These are phyloP conservation scores for Chironomus striatipennis DNA, from an alignment of 1,140 invertebrate genomes.

Conservation along the genomic window DNA sequence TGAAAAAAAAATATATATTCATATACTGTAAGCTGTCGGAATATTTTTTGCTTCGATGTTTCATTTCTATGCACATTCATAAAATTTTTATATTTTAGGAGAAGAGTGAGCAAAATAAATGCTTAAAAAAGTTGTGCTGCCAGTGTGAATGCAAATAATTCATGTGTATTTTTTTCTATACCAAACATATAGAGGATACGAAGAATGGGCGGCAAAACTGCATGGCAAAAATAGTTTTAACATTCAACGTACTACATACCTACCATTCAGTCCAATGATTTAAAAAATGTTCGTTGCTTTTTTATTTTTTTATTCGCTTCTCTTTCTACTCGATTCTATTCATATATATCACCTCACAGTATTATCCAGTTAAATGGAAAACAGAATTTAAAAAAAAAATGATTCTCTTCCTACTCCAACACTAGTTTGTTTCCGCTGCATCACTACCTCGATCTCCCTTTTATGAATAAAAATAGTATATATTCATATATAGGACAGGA, in stretches of 20 bases:
- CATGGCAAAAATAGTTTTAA: neutral
- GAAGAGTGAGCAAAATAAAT: neutral
- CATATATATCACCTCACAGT: neutral
- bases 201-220: neutral
- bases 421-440: neutral
- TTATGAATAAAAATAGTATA: too few relatives aligned
- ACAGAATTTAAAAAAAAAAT: neutral
- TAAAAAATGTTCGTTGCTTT: too few relatives aligned
- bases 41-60: constrained; percentile 1
- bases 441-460: too few relatives aligned
- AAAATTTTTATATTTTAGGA: constrained; percentile 2
- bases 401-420: neutral
- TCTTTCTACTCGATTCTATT: neutral
- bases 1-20: neutral
- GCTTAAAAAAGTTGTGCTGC: neutral
- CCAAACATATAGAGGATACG: too few relatives aligned
- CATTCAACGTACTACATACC: neutral
- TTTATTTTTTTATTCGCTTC: neutral
- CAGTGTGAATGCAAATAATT: constrained; percentile 13
- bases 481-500: neutral
- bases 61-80: constrained; percentile 13
- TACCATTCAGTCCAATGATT: neutral
- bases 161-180: neutral
- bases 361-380: constrained; percentile 1
- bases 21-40: constrained; percentile 1